Percentiles rank a stretch among this genome's conserved stretches.
Conservation (phyloP, 37 sponge, comb jelly and placozoan species). For the Aphrocallistes beatrix region DNA sequence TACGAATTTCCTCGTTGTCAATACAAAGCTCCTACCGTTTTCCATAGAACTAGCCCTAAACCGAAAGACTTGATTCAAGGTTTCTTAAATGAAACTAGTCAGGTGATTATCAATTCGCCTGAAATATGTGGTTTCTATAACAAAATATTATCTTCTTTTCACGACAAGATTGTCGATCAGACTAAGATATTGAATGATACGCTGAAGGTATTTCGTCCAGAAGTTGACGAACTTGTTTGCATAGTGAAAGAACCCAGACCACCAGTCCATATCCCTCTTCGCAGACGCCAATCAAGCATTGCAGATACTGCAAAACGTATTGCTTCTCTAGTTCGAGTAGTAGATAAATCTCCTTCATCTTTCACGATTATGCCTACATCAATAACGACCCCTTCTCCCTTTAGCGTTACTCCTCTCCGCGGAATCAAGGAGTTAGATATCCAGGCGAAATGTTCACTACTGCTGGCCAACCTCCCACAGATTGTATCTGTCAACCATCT, state of each 20-base stretch:
- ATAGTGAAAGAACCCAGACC: too few relatives aligned
- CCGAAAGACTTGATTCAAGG: not conserved
- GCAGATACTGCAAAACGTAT: not conserved
- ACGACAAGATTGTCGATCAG: not conserved
- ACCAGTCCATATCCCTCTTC: too few relatives aligned
- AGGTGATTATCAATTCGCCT: not conserved
- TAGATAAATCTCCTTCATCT: not conserved
- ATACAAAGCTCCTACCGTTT: not conserved
- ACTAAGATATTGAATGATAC: slow-evolving; percentile 10
- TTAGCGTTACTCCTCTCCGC: not conserved
- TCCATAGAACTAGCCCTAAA: not conserved
- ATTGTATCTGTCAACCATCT: not conserved
- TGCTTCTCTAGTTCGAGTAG: not conserved
- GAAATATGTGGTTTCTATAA: not conserved
- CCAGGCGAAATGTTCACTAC: not conserved
- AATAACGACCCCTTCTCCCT: not conserved
- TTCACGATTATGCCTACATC: not conserved
- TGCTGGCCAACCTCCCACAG: not conserved
- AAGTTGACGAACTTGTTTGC: not conserved
- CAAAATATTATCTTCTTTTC: not conserved
- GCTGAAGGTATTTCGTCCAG: not conserved
- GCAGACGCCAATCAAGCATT: too few relatives aligned
- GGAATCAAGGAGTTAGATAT: not conserved
- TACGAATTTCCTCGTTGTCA: not conserved
- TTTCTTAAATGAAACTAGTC: not conserved